Evolutionary conservation across 2,888 invertebrate species (phyloP).

Genomic region (Rotaria socialis): DNA sequence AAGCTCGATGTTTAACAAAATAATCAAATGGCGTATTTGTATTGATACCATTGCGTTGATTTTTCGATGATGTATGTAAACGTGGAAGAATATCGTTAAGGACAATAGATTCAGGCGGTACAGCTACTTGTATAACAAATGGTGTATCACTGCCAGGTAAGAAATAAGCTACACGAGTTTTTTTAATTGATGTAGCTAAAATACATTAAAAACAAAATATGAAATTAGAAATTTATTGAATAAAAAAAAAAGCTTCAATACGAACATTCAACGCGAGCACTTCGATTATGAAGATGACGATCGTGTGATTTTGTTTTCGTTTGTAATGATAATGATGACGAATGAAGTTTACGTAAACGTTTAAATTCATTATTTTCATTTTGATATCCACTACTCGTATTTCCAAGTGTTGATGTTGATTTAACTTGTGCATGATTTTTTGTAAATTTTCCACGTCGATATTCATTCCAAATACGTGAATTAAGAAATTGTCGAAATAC

Average conservation of each 20-base stretch:
- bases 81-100: not conserved
- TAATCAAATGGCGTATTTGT: not conserved
- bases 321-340: slow-evolving; percentile 2
- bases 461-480: not conserved
- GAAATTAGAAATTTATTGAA: too few species aligned
- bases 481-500: slow-evolving; percentile 10
- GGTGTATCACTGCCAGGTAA: not conserved
- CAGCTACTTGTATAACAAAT: not conserved
- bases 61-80: not conserved
- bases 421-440: not conserved
- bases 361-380: not conserved
- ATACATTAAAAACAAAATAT: not conserved
- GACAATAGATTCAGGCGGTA: not conserved
- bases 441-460: not conserved
- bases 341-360: not conserved
- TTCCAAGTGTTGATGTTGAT: not conserved
- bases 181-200: not conserved
- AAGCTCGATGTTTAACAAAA: not conserved
- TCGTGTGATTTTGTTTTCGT: not conserved
- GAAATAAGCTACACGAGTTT: slow-evolving; percentile 2
- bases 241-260: too few species aligned
- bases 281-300: not conserved
- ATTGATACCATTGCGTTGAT: not conserved
- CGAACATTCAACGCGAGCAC: not conserved
- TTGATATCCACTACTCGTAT: not conserved